A percentile compares a stretch with the other conserved stretches of the same genome.
Conservation (phyloP, 2,888 invertebrate genomes). For the Prosapia bicincta region DNA sequence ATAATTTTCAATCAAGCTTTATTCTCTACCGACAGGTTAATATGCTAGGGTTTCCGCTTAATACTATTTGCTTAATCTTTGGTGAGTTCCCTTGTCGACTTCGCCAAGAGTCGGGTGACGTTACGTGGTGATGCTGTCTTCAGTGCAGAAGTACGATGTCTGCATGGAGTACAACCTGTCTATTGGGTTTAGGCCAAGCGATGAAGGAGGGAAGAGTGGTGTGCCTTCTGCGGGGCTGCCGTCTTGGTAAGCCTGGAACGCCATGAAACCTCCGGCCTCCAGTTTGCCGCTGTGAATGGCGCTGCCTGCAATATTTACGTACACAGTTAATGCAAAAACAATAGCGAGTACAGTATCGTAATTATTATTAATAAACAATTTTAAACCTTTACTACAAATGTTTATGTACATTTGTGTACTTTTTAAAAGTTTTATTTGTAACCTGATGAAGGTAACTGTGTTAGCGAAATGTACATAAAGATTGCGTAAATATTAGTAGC, state of each 20-base stretch:
- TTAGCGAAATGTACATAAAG: too few species aligned
- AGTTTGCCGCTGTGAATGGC: slow-evolving; percentile 14
- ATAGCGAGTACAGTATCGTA: too few species aligned
- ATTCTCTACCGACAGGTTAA: too few species aligned
- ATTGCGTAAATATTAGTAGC: too few species aligned
- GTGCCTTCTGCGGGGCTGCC: slow-evolving; percentile 7
- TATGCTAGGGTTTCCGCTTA: too few species aligned
- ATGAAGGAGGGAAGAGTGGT: neutral
- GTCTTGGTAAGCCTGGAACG: slow-evolving; percentile 10
- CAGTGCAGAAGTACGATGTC: slow-evolving; percentile 59
- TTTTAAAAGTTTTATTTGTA: too few species aligned
- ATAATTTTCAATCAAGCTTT: neutral
- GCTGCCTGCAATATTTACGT: neutral
- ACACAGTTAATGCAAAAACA: too few species aligned
- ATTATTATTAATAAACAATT: too few species aligned
- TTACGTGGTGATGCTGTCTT: slow-evolving; percentile 43
- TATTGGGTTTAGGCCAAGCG: slow-evolving; percentile 50
- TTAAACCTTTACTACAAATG: too few species aligned
- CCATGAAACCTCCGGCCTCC: slow-evolving; percentile 19
- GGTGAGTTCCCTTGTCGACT: neutral
- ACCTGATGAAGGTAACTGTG: too few species aligned
- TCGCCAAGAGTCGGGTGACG: neutral
- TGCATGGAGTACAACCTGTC: slow-evolving; percentile 63
- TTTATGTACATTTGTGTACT: too few species aligned
- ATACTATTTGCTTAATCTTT: neutral